These are phyloP conservation scores for Cyanistes caeruleus DNA, from an alignment of 2,113 vertebrate genomes.

Conservation along the genomic window DNA sequence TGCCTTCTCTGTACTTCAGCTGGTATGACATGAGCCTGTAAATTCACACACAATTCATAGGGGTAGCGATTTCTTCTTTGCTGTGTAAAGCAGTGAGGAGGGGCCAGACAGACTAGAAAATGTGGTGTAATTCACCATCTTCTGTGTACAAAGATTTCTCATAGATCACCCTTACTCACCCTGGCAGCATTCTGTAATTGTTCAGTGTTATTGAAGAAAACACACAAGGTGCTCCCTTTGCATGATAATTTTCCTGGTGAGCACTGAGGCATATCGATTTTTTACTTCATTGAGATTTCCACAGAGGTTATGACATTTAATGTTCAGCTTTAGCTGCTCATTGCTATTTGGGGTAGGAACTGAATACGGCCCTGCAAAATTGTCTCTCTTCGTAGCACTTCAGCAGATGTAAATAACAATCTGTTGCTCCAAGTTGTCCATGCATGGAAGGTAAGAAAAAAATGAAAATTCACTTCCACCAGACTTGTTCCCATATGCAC, in stretches of 20 bases:
- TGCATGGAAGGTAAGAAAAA: background rate
- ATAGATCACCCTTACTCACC: background rate
- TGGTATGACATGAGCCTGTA: background rate
- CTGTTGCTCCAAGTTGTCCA: background rate
- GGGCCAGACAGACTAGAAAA: background rate
- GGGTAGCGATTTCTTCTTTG: background rate
- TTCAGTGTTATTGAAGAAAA: background rate
- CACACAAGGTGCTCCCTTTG: background rate
- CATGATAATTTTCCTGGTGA: constrained; percentile 11
- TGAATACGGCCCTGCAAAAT: background rate
- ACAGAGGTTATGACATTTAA: constrained; percentile 10
- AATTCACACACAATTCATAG: background rate
- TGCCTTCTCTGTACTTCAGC: background rate
- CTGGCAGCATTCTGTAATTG: background rate
- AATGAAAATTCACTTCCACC: background rate
- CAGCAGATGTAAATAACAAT: background rate
- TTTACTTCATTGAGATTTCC: background rate
- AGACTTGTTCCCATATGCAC: background rate
- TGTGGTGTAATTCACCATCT: background rate
- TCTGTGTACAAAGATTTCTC: background rate
- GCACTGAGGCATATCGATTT: background rate
- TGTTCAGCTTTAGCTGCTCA: background rate
- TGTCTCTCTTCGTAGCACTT: background rate
- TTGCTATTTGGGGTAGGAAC: background rate
- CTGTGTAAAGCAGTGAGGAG: background rate